These are phyloP conservation scores for Oreochromis grahami DNA, from an alignment of 2,797 vertebrate species.

Conservation along the genomic window DNA sequence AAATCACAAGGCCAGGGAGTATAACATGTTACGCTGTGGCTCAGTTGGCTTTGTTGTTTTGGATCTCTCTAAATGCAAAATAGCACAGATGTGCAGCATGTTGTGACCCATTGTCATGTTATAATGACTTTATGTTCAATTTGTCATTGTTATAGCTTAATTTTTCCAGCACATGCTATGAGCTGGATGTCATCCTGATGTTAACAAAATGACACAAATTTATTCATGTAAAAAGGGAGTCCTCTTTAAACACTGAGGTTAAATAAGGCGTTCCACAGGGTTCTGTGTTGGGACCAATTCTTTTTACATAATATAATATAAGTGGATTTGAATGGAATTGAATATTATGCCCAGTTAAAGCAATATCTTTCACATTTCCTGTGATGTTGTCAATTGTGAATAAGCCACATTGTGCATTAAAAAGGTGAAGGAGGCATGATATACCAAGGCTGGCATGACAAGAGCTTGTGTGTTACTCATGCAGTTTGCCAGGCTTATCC, in stretches of 20 bases:
- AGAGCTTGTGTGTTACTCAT: not conserved
- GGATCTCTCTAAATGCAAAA: not conserved
- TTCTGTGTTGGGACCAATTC: not conserved
- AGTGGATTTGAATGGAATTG: not conserved
- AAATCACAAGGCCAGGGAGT: slow-evolving; percentile 15
- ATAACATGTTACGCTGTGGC: not conserved
- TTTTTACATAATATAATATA: not conserved
- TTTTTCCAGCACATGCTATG: not conserved
- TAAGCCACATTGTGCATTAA: not conserved
- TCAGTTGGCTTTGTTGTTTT: not conserved
- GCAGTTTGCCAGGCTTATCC: slow-evolving; percentile 27
- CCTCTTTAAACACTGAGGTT: not conserved
- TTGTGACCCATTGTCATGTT: not conserved
- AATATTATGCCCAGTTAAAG: not conserved
- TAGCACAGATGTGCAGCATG: not conserved
- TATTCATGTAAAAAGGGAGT: not conserved
- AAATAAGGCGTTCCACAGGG: not conserved
- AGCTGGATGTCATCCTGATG: not conserved
- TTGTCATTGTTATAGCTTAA: not conserved
- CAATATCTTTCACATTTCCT: not conserved
- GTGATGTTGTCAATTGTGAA: not conserved
- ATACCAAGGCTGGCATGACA: not conserved
- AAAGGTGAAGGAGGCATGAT: not conserved
- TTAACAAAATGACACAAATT: not conserved
- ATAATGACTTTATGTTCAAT: not conserved